These are phyloP conservation scores for Brenthis hecate DNA, from an alignment of 2,888 invertebrate species.

Conservation along the genomic window DNA sequence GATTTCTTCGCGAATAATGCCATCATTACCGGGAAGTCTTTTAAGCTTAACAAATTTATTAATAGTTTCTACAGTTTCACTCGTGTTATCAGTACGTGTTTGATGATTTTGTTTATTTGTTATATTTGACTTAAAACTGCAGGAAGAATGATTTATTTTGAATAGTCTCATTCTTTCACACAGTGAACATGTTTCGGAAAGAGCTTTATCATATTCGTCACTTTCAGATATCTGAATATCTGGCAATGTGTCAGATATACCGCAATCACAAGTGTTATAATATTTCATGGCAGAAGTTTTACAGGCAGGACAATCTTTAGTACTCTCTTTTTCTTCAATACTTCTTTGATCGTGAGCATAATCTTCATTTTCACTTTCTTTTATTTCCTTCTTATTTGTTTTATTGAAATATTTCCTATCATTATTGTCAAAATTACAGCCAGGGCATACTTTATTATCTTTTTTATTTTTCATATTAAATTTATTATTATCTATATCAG, in stretches of 20 bases:
- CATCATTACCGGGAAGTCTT: slow-evolving; percentile 49
- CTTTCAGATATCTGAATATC: background rate
- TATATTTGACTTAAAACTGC: slow-evolving; percentile 22
- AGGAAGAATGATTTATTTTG: slow-evolving; percentile 2
- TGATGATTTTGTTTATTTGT: slow-evolving; percentile 16
- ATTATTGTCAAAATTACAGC: background rate
- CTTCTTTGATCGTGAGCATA: slow-evolving; percentile 14
- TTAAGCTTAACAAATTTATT: slow-evolving; percentile 54
- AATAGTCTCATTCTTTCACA: background rate
- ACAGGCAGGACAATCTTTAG: slow-evolving; percentile 5
- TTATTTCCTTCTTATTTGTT: background rate
- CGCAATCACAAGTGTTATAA: background rate
- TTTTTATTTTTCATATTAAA: background rate
- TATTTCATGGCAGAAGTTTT: background rate
- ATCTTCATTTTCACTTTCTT: background rate
- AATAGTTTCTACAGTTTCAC: slow-evolving; percentile 48
- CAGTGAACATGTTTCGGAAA: slow-evolving; percentile 5
- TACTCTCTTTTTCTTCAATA: background rate
- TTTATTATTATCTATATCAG: background rate
- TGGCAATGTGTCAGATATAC: background rate
- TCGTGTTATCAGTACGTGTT: slow-evolving; percentile 31
- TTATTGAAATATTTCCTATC: background rate
- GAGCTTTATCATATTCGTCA: background rate
- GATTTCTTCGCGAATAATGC: slow-evolving; percentile 52
- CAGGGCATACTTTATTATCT: background rate